A percentile compares a stretch with the other conserved stretches of the same genome.
phyloP scores from a whole-genome alignment of 2,797 vertebrate species.

The Lycodopsis pacificus region DNA sequence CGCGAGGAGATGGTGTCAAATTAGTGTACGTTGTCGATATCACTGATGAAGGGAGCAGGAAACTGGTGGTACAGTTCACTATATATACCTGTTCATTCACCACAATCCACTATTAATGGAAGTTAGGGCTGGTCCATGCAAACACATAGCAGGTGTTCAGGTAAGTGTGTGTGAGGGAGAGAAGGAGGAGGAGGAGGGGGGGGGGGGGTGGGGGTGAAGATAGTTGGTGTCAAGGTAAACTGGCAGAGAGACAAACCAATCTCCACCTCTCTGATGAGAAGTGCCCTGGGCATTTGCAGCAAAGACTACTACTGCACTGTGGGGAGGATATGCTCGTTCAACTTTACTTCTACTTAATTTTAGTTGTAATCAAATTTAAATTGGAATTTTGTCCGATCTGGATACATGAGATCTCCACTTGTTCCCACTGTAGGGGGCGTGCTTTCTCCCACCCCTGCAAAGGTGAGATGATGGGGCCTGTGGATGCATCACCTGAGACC shows the following conservation, averaged over 20 bases:
- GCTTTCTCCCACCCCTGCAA: constrained; percentile 9
- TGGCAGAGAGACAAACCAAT: constrained; percentile 68
- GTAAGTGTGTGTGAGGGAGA: background rate
- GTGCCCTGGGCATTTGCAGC: constrained; percentile 50
- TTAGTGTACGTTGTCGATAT: constrained; percentile 13
- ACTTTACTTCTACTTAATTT: background rate
- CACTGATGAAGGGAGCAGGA: constrained; percentile 24
- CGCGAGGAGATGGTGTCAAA: constrained; percentile 29
- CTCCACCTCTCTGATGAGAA: constrained; percentile 57
- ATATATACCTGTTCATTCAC: background rate
- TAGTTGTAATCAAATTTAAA: constrained; percentile 17
- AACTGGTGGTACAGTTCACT: constrained; percentile 10
- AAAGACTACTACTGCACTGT: constrained; percentile 16
- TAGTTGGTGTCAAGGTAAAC: constrained; percentile 56
- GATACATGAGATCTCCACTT: constrained; percentile 22
- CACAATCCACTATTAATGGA: background rate
- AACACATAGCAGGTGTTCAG: constrained; percentile 36
- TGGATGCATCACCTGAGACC: constrained; percentile 39
- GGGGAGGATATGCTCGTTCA: constrained; percentile 27
- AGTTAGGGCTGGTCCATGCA: constrained; percentile 13
- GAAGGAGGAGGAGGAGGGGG: background rate
- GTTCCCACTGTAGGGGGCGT: background rate
- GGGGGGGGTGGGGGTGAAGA: constrained; percentile 6
- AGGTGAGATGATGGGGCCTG: constrained; percentile 34
- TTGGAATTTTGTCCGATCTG: constrained; percentile 17